phyloP scores from a whole-genome alignment of 2,888 invertebrate species.

The Vesta saturnalis region DNA sequence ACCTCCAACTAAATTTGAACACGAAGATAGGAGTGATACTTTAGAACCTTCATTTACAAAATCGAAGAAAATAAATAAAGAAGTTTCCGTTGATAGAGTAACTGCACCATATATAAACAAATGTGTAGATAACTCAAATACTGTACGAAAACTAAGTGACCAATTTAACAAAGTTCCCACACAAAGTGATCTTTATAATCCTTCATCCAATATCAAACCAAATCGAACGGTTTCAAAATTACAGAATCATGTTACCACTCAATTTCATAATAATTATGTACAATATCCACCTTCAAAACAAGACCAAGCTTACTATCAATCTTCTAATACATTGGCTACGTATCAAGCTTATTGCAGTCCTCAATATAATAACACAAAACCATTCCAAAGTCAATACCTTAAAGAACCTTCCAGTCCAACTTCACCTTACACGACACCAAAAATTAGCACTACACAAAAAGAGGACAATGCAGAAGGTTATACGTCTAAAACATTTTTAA shows the following conservation, averaged over 20 bases:
- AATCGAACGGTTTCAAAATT: conserved; percentile 7
- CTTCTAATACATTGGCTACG: neutral
- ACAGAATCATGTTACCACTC: conserved; percentile 16
- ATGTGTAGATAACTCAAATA: conserved; percentile 48
- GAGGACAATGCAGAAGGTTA: conserved; percentile 12
- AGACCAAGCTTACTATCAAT: neutral
- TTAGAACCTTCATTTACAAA: conserved; percentile 1
- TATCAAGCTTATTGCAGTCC: neutral
- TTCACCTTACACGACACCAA: neutral
- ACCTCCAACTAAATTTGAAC: conserved; percentile 68
- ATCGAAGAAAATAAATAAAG: neutral
- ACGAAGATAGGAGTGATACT: conserved; percentile 43
- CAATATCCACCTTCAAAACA: neutral
- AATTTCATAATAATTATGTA: conserved; percentile 8
- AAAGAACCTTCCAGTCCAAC: neutral
- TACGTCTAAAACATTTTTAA: conserved; percentile 17
- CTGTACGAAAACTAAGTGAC: conserved; percentile 58
- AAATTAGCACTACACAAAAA: neutral
- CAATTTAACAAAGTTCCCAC: conserved; percentile 51
- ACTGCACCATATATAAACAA: conserved; percentile 53
- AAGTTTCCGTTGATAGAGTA: conserved; percentile 45
- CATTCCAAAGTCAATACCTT: neutral
- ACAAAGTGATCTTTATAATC: conserved; percentile 35
- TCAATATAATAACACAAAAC: neutral
- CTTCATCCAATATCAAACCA: conserved; percentile 44